Percentiles rank a stretch among this genome's conserved stretches.
Evolutionary conservation across 2,113 vertebrate genomes (phyloP).

Genomic region (Xenus cinereus): DNA sequence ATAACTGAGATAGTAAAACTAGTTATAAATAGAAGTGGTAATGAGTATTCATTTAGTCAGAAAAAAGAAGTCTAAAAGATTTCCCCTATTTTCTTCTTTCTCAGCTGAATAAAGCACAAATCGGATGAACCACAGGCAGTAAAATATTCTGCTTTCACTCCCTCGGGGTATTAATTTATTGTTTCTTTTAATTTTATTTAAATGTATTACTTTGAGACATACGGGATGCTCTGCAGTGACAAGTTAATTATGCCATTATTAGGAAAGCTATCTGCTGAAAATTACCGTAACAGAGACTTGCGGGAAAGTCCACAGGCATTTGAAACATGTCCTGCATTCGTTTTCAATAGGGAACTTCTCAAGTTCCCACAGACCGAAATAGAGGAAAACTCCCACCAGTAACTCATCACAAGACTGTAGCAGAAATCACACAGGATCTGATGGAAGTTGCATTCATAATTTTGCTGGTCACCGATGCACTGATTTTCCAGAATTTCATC

Average conservation of each 20-base stretch:
- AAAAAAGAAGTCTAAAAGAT: not conserved
- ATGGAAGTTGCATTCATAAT: not conserved
- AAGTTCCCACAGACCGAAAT: conserved; percentile 8
- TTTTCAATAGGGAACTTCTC: conserved; percentile 27
- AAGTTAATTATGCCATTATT: conserved; percentile 45
- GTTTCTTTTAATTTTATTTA: not conserved
- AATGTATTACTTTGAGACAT: not conserved
- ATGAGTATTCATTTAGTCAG: not conserved
- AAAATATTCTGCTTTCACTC: not conserved
- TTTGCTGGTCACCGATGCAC: not conserved
- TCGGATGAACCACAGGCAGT: not conserved
- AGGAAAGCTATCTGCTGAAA: conserved; percentile 46
- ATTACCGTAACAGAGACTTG: conserved; percentile 43
- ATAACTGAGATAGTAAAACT: not conserved
- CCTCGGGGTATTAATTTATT: not conserved
- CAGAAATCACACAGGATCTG: not conserved
- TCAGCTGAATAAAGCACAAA: not conserved
- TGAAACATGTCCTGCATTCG: conserved; percentile 8
- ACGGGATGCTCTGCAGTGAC: not conserved
- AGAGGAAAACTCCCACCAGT: not conserved
- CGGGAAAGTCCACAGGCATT: conserved; percentile 55
- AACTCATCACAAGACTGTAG: not conserved
- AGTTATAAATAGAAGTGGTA: not conserved
- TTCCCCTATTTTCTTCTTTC: not conserved
- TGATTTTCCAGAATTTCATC: not conserved